Base-by-base conservation (phyloP, 2,113 vertebrate species). In the Puntigrus tetrazona region DNA sequence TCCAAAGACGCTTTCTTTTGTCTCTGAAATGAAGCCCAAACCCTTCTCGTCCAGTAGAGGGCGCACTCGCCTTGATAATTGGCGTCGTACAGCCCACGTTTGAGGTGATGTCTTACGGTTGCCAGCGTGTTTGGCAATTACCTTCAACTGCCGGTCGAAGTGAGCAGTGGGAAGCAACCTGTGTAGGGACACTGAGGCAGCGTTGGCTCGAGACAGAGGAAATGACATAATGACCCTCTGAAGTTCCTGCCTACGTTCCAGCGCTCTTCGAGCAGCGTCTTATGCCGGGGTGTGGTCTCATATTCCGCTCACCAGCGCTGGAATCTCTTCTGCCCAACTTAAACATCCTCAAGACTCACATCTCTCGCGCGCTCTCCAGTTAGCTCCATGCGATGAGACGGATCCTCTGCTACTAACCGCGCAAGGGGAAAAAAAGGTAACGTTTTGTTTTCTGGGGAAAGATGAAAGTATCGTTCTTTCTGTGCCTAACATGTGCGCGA, bases 351-450 rank as follows among this genome's bases (percentile, higher is more conserved):
- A 27, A 34, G 43, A n/a, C 45, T 43, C 25, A 27, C 43, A 25
- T 29, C 43, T 65, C 59, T 50, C 29, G 2, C 0, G 27, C 29
- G 25, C 45, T 52, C 27, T 10, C 45, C 34, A 22, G 31, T 52
- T 20, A 76, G 45, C 45, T 11, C 45, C 47, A 52, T 76, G 50
- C 1, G 61, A 67, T 50, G 78, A 65, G 78, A 67, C 78, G 27
- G 1, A 43, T 34, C 27, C 18, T 34, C 59, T 31, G 4, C 14
- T 13, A n/a, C 61, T 81, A 80, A 80, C 13, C 38, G 55, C 52
- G 55, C 52, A 8, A 77, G 52, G 52, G 50, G n/a, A n/a, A 29
- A 25, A 50, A n/a, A 72, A 82, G 80, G 80, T 82, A 81, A 70
- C 9, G n/a, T 81, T 34, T 31, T 78, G 6, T 55, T 34, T 59